Conservation (phyloP, 53 echinoderm and acorn worm genomes). For the Crossaster papposus region DNA sequence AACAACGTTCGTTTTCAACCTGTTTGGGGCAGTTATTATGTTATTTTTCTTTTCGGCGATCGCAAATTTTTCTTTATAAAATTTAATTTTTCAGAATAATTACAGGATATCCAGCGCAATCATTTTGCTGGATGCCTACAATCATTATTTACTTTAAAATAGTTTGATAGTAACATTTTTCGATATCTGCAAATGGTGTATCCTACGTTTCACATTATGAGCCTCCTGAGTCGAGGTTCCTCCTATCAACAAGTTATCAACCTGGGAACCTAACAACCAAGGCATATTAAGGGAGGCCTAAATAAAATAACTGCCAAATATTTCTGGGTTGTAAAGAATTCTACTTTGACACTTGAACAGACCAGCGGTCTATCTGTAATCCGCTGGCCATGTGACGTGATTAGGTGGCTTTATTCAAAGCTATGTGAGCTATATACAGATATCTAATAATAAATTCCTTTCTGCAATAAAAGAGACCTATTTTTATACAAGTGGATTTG, state of each 20-base stretch:
- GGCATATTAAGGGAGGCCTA: conserved; percentile 28
- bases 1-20: too few relatives aligned
- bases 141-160: too few relatives aligned
- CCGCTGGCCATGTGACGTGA: background rate
- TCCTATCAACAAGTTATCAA: background rate
- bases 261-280: background rate
- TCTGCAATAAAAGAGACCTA: background rate
- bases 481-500: background rate
- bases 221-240: background rate
- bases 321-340: conserved; percentile 37
- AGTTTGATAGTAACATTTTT: too few relatives aligned
- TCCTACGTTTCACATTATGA: too few relatives aligned
- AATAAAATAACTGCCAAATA: conserved; percentile 44
- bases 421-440: conserved; percentile 27
- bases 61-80: too few relatives aligned
- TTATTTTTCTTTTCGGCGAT: too few relatives aligned
- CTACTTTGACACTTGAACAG: background rate
- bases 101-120: too few relatives aligned
- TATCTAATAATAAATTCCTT: conserved; percentile 30
- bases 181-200: too few relatives aligned
- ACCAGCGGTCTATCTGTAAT: background rate
- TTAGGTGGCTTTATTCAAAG: conserved; percentile 10
- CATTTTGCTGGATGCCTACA: too few relatives aligned
- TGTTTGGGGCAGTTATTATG: too few relatives aligned
- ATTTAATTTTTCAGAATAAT: too few relatives aligned